Percentiles rank a stretch among this genome's conserved stretches.
Evolutionary conservation across 2,797 vertebrate species (phyloP).

Genomic region (Tenualosa ilisha): DNA sequence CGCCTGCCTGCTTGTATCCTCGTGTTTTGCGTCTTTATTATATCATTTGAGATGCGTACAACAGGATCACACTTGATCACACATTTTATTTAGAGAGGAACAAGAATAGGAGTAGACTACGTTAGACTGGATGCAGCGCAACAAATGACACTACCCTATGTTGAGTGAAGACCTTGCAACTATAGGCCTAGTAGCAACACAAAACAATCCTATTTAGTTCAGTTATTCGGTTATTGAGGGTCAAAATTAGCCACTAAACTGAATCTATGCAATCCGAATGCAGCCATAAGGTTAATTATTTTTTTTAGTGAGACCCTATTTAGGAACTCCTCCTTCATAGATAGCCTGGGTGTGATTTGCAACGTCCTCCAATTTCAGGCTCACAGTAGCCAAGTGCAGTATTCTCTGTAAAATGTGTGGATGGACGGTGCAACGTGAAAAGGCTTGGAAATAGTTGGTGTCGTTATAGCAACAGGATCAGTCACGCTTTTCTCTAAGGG

Average conservation of each 20-base stretch:
- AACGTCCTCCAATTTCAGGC: neutral
- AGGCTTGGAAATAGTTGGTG: slow-evolving; percentile 76
- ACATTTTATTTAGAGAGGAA: neutral
- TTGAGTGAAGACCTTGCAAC: neutral
- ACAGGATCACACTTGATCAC: neutral
- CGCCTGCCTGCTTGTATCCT: slow-evolving; percentile 39
- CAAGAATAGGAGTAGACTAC: neutral
- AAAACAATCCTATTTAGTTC: neutral
- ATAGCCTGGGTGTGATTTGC: neutral
- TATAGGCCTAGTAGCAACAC: neutral
- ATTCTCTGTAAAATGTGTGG: slow-evolving; percentile 31
- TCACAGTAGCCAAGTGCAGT: neutral
- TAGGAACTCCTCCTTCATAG: neutral
- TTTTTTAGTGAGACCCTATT: neutral
- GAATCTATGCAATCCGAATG: neutral
- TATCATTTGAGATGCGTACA: slow-evolving; percentile 19
- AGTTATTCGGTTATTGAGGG: neutral
- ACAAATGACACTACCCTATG: neutral
- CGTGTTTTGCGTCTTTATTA: slow-evolving; percentile 54
- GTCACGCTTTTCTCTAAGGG: slow-evolving; percentile 73
- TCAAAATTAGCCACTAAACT: neutral
- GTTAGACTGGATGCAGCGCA: neutral
- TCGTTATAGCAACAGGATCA: slow-evolving; percentile 82
- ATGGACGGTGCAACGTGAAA: slow-evolving; percentile 56
- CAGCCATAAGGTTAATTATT: neutral